These are phyloP conservation scores for Bradypus variegatus DNA, from an alignment of 2,797 vertebrate genomes.

Conservation along the genomic window DNA sequence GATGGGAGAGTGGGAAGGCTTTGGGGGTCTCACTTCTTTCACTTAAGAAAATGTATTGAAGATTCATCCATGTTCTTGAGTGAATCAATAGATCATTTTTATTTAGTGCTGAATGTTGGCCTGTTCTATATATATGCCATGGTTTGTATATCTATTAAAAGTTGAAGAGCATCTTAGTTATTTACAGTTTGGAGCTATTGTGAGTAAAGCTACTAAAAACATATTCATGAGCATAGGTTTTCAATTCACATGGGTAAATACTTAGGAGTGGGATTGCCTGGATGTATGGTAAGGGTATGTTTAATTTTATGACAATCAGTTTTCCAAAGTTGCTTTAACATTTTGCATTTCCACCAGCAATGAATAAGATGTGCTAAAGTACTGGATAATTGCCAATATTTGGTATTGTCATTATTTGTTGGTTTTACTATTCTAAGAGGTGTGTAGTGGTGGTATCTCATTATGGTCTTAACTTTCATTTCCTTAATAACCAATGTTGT, in stretches of 20 bases:
- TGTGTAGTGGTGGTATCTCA: neutral
- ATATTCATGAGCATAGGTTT: neutral
- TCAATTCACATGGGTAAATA: neutral
- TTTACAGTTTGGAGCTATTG: neutral
- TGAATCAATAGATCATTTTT: neutral
- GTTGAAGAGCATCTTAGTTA: neutral
- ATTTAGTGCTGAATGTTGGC: neutral
- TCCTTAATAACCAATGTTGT: neutral
- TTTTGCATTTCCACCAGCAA: neutral
- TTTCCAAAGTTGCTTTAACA: neutral
- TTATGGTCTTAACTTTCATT: neutral
- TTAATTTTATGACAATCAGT: neutral
- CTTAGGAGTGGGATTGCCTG: neutral
- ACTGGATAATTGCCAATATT: neutral
- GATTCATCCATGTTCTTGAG: neutral
- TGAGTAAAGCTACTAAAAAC: neutral
- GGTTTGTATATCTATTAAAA: neutral
- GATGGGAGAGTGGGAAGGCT: rapidly evolving
- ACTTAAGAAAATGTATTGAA: neutral
- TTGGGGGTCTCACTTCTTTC: neutral
- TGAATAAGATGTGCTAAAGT: neutral
- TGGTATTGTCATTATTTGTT: neutral
- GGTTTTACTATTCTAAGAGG: neutral
- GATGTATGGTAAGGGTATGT: neutral
- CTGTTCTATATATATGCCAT: neutral